Evolutionary conservation across 2,113 vertebrate genomes (phyloP).

Genomic region (Lagopus muta): DNA sequence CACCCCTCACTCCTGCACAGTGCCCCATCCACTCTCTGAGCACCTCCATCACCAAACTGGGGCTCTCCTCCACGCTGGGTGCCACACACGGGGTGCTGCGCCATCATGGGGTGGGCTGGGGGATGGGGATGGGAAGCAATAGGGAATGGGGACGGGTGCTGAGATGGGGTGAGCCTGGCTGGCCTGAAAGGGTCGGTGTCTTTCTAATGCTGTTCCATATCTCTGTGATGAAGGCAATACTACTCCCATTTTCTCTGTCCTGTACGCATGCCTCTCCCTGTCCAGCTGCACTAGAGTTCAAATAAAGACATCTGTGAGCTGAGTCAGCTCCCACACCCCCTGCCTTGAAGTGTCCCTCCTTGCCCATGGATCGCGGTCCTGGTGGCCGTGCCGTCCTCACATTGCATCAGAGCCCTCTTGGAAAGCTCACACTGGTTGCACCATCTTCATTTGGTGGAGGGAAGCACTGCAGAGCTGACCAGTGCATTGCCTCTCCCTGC

Average conservation of each 20-base stretch:
- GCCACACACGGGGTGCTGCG: accelerated
- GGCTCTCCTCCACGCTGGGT: background rate
- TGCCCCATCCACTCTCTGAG: background rate
- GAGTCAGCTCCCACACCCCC: conserved; percentile 44
- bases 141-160: conserved; percentile 24
- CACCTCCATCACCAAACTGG: background rate
- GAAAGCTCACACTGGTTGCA: background rate
- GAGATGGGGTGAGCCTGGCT: conserved; percentile 43
- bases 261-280: conserved; percentile 69
- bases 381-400: accelerated
- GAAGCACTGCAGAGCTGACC: background rate
- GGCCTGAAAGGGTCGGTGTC: conserved; percentile 36
- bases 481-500: background rate
- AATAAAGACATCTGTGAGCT: conserved; percentile 79
- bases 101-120: background rate
- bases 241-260: conserved; percentile 46
- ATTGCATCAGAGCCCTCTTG: background rate
- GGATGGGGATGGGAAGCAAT: conserved; percentile 51
- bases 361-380: accelerated
- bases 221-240: conserved; percentile 74
- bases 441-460: background rate
- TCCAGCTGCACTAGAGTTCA: conserved; percentile 55
- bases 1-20: background rate
- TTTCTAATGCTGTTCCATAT: conserved; percentile 35
- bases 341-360: background rate